These are phyloP conservation scores for Riparia riparia DNA, from an alignment of 2,113 vertebrate species.

Conservation along the genomic window DNA sequence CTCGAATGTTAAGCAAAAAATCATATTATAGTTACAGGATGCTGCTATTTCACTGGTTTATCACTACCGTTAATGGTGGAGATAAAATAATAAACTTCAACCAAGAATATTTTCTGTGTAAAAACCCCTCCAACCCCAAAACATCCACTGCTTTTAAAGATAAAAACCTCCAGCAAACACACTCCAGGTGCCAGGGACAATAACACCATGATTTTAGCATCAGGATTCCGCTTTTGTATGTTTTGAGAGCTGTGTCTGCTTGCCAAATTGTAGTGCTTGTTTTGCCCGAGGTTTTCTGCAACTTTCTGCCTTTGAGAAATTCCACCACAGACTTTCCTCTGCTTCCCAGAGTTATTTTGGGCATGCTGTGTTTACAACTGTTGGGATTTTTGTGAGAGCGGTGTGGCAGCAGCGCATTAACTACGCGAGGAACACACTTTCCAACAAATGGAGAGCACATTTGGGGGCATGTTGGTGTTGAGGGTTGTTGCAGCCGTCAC, in stretches of 20 bases:
- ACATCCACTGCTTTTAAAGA: background rate
- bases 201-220: background rate
- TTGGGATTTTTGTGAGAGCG: background rate
- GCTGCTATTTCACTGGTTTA: background rate
- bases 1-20: background rate
- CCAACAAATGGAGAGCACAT: background rate
- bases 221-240: background rate
- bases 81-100: background rate
- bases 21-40: accelerated
- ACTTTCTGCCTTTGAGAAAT: background rate
- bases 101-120: background rate
- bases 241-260: background rate
- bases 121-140: background rate
- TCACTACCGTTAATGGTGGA: background rate
- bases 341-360: background rate
- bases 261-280: background rate
- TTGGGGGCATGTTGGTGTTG: accelerated
- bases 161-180: too few species aligned
- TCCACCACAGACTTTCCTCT: background rate
- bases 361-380: background rate
- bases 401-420: background rate
- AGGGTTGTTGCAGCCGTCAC: background rate
- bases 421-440: background rate
- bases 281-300: background rate
- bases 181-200: background rate